Conservation (phyloP, 2,797 vertebrate species). For the Myotis pilosus region DNA sequence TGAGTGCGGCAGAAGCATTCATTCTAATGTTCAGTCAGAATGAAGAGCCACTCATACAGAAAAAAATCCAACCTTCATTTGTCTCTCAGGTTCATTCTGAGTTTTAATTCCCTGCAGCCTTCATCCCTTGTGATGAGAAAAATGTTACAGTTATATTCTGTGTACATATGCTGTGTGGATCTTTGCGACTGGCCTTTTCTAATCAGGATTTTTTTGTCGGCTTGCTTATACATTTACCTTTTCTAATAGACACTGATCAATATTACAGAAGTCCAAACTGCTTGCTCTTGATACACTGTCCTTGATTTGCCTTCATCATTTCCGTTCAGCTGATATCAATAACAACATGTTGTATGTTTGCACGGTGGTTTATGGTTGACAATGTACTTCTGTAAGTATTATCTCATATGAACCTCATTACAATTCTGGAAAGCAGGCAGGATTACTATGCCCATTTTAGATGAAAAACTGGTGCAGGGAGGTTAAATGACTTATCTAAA, state of each 20-base stretch:
- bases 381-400: background rate
- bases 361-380: background rate
- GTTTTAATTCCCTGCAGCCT: background rate
- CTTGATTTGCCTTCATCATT: background rate
- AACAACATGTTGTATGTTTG: background rate
- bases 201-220: background rate
- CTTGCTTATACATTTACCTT: background rate
- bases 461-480: background rate
- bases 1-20: background rate
- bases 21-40: background rate
- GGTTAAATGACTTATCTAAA: background rate
- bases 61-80: background rate
- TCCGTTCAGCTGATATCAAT: background rate
- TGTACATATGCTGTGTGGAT: background rate
- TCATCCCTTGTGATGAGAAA: background rate
- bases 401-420: background rate
- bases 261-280: background rate
- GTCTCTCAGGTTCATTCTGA: conserved; percentile 16
- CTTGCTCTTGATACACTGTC: background rate
- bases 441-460: background rate
- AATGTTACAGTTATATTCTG: background rate
- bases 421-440: background rate
- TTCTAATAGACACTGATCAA: background rate
- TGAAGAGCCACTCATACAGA: background rate
- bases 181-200: background rate